Evolutionary conservation across 2,113 vertebrate species (phyloP).

Genomic region (Pseudopodoces humilis): DNA sequence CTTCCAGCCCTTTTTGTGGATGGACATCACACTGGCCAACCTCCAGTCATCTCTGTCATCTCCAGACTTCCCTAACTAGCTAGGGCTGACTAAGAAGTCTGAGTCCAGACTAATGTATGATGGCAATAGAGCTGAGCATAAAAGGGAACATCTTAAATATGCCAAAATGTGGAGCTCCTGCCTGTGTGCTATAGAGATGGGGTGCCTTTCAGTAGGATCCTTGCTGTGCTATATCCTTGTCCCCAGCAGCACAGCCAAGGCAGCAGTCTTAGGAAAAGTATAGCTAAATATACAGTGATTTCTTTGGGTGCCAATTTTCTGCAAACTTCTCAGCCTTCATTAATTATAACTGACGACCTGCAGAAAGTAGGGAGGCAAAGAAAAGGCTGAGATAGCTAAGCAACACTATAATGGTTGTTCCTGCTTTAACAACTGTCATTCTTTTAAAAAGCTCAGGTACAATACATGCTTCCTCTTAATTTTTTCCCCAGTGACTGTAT

Average conservation of each 20-base stretch:
- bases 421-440: background rate
- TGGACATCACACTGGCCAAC: background rate
- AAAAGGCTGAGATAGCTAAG: background rate
- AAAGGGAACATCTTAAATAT: background rate
- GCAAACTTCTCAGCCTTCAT: background rate
- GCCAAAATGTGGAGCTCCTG: background rate
- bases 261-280: background rate
- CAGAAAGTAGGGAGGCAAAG: background rate
- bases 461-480: background rate
- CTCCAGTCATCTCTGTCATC: background rate
- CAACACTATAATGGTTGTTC: background rate
- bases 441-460: background rate
- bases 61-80: background rate
- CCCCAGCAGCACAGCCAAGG: background rate
- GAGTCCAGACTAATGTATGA: background rate
- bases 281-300: background rate
- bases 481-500: background rate
- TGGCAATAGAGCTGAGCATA: background rate
- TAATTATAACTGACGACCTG: background rate
- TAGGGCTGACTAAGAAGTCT: background rate
- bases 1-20: background rate
- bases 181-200: accelerated
- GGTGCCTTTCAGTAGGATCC: background rate
- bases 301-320: background rate
- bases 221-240: background rate